Evolutionary conservation across 1,140 invertebrate genomes (phyloP).

Genomic region (Ceratosolen solmsi): DNA sequence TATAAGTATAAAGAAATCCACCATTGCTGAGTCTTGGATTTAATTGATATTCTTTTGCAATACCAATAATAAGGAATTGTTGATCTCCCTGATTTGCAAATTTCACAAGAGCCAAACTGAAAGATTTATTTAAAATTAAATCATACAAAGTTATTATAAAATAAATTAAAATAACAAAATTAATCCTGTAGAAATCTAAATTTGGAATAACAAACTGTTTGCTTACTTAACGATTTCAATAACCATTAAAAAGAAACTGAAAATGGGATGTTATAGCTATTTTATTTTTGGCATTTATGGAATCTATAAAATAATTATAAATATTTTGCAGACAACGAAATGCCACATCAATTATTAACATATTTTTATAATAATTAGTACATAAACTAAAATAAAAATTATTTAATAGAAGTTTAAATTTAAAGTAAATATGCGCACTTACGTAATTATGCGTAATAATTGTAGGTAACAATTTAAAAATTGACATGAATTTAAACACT

Average conservation of each 20-base stretch:
- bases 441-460: too few species aligned
- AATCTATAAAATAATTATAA: conserved; percentile 23
- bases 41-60: conserved; percentile 92
- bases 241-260: conserved; percentile 32
- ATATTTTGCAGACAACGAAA: conserved; percentile 37
- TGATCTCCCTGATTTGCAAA: conserved; percentile 83
- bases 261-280: conserved; percentile 45
- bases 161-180: not conserved
- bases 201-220: conserved; percentile 18
- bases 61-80: conserved; percentile 87
- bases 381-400: too few species aligned
- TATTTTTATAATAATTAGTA: too few species aligned
- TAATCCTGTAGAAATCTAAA: not conserved
- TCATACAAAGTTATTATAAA: conserved; percentile 18
- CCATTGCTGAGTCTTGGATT: conserved; percentile 87
- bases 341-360: not conserved
- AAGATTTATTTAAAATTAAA: conserved; percentile 52
- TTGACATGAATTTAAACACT: too few species aligned
- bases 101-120: conserved; percentile 81
- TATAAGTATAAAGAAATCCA: conserved; percentile 92
- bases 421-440: not conserved
- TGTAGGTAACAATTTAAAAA: too few species aligned
- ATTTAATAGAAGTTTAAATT: not conserved
- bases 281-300: conserved; percentile 42
- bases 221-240: conserved; percentile 42